Conservation (phyloP, 1,140 invertebrate genomes). For the Aleiodes sp. region DNA sequence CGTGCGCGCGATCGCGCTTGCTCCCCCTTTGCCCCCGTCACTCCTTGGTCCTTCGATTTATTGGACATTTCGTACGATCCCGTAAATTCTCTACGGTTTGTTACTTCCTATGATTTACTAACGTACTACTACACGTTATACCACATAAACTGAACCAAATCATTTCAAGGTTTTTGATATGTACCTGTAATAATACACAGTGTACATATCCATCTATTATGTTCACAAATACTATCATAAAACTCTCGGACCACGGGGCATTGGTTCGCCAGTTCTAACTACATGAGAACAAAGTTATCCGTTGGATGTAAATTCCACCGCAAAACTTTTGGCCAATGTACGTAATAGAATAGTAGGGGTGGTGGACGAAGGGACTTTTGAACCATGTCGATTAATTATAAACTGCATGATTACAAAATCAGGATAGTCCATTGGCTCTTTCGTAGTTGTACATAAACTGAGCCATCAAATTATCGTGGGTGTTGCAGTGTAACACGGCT, state of each 20-base stretch:
- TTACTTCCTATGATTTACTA: conserved; percentile 20
- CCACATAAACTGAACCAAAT: neutral
- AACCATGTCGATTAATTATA: conserved; percentile 11
- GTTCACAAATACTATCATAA: neutral
- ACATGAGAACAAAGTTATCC: neutral
- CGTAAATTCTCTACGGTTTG: conserved; percentile 11
- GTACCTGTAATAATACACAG: too few species aligned
- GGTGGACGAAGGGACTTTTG: conserved; percentile 18
- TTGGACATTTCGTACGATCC: conserved; percentile 14
- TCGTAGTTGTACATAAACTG: conserved; percentile 7
- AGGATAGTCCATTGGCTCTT: neutral
- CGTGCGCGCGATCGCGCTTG: neutral
- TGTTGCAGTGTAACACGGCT: conserved; percentile 43
- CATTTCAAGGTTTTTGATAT: conserved; percentile 21
- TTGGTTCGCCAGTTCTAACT: neutral
- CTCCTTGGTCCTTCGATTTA: conserved; percentile 22
- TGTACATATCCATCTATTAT: neutral
- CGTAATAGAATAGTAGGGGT: too few species aligned
- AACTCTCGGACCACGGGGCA: neutral
- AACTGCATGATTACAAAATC: conserved; percentile 17
- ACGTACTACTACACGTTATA: conserved; percentile 1
- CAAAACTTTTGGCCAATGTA: neutral
- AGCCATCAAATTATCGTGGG: conserved; percentile 47
- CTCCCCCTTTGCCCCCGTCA: neutral
- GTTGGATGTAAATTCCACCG: neutral